These are phyloP conservation scores for Ectemnius lituratus DNA, from an alignment of 2,888 invertebrate genomes.

Conservation along the genomic window DNA sequence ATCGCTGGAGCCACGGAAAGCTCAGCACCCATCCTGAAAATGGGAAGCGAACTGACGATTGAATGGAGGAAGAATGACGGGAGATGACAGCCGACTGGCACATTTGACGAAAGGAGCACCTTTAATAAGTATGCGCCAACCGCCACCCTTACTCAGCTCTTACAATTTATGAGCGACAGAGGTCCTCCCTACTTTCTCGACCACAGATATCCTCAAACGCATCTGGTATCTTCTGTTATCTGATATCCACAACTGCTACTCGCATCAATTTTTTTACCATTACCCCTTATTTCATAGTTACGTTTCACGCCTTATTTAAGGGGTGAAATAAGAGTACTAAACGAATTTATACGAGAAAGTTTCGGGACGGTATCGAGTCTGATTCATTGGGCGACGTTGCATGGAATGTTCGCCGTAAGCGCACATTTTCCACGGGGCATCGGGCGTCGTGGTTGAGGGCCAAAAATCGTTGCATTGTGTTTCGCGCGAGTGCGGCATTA, in stretches of 20 bases:
- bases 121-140: constrained; percentile 45
- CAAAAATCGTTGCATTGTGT: not conserved
- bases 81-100: constrained; percentile 53
- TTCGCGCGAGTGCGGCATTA: not conserved
- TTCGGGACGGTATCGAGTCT: constrained; percentile 53
- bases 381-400: constrained; percentile 54
- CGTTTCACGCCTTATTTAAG: not conserved
- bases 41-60: constrained; percentile 48
- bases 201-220: constrained; percentile 26
- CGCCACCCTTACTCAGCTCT: constrained; percentile 26
- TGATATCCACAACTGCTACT: constrained; percentile 20
- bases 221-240: constrained; percentile 25
- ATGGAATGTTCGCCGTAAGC: not conserved
- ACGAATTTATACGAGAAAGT: not conserved
- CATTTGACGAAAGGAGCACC: constrained; percentile 46
- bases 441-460: not conserved
- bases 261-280: constrained; percentile 9
- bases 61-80: constrained; percentile 53
- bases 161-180: constrained; percentile 47
- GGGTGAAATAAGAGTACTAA: not conserved
- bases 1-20: constrained; percentile 22
- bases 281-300: not conserved
- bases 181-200: constrained; percentile 2
- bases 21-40: constrained; percentile 17
- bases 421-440: not conserved